Percentiles rank a stretch among this genome's conserved stretches.
Conservation (phyloP, 2,888 invertebrate species). For the Odontocolon sp. region DNA sequence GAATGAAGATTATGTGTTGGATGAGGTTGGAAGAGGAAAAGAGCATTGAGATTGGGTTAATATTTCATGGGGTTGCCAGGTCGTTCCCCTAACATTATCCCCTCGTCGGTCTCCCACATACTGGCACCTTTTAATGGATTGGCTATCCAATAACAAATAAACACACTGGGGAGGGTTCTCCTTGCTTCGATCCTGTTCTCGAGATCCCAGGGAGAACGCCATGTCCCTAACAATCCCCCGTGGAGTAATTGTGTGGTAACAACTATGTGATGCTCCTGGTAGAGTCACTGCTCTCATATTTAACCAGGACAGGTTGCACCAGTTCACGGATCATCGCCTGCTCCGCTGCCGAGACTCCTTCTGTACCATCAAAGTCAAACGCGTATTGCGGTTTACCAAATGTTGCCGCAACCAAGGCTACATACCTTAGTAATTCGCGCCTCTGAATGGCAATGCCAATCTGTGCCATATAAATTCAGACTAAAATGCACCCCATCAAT, state of each 20-base stretch:
- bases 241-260: slow-evolving; percentile 72
- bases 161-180: slow-evolving; percentile 43
- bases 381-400: slow-evolving; percentile 59
- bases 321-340: slow-evolving; percentile 68
- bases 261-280: slow-evolving; percentile 30
- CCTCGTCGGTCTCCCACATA: slow-evolving; percentile 27
- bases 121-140: slow-evolving; percentile 67
- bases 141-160: slow-evolving; percentile 69
- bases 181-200: slow-evolving; percentile 2
- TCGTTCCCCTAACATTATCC: neutral
- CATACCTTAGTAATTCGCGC: slow-evolving; percentile 21
- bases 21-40: neutral
- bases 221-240: slow-evolving; percentile 68
- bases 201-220: slow-evolving; percentile 27
- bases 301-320: slow-evolving; percentile 65
- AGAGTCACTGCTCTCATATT: slow-evolving; percentile 42
- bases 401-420: slow-evolving; percentile 41
- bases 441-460: too few relatives aligned
- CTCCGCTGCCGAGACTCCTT: slow-evolving; percentile 35
- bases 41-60: slow-evolving; percentile 50
- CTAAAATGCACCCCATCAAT: slow-evolving; percentile 13
- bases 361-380: slow-evolving; percentile 25
- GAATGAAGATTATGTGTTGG: slow-evolving; percentile 50
- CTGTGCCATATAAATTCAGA: too few relatives aligned
- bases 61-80: slow-evolving; percentile 53